Base-by-base conservation (phyloP, 92 coral and sea anemone genomes). In the Bergia puertoricense region DNA sequence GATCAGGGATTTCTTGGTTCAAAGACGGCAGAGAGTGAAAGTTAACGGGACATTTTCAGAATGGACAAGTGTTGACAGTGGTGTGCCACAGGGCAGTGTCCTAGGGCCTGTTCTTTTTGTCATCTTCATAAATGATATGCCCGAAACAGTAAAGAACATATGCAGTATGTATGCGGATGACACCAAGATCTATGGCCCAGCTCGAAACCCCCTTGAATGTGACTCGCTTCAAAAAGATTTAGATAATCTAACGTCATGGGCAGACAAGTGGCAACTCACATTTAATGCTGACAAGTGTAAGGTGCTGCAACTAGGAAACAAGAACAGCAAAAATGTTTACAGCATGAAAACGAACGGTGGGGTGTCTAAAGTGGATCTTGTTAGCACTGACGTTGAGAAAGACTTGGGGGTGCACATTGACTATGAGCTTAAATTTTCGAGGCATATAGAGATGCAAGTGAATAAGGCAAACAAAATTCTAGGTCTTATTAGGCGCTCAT, bases 31-130 rank as follows among this genome's bases (percentile, higher is more conserved):
- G 44, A 18, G 81, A 20, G 80, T 85, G 38, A 85, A 22, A n/a
- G 54, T 85, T 0, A 80, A 85, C 68, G 81, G 65, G 40, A 6
- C 65, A 22, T 8, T 18, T 48, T 85, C 81, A 20, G 59, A 85
- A 8, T 85, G 88, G 88, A 74, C 48, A 72, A 43, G 22, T 71
- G 88, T 85, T 74, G 18, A 72, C 43, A 50, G 74, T 2, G 83
- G 89, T 20, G 89, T 86, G 22, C 89, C 81, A 37, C 89, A 86
- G 46, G 82, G 89, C 1, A 51, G 82, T 14, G 40, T 75, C 20
- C 54, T 86, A 37, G 89, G 89, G 2, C 82, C 89, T 22, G 71
- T 76, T 36, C 71, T 73, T 15, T 86, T 86, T 18, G 1, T 86
- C 22, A 75, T 48, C 8, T 22, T 37, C 43, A 86, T 86, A 9